Evolutionary conservation across 2,797 vertebrate genomes (phyloP), one percentile per base, ranked within the genome.

Genomic region (Trachops cirrhosus): DNA sequence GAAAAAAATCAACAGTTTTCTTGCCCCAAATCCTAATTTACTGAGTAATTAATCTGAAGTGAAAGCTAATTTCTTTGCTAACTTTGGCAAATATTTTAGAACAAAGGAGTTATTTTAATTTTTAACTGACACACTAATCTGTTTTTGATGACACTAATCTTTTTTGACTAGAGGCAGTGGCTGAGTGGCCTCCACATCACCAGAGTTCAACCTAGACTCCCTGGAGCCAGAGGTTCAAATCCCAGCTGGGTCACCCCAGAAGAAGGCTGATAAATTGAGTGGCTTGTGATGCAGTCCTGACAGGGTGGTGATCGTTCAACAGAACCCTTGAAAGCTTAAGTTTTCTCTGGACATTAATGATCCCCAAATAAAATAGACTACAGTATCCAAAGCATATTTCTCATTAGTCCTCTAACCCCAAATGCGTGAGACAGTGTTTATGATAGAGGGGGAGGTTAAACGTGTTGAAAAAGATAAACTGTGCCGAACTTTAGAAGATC

Each of bases 141-240:
- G 95, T 96, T 97, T 96, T 96, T 97, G 96, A 97, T 96, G 97
- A 96, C 97, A 95, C 97, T 97, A 98, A 98, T 98, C 97, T 97
- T 96, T 96, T 96, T 93, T 95, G 97, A 95, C 96, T 96, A 77
- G 86, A 96, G 97, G 96, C 97, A 92, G 77, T 87, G 95, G 89
- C 97, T 93, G 92, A 96, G 94, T 79, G 87, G 91, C 95, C 96
- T 94, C 89, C 86, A 87, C 96, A 95, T 97, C 94, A 90, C 95
- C 62, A 50, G 94, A 89, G 77, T 94, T 95, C 95, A 95, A 90
- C 96, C 96, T 97, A 98, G 97, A 98, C 97, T 98, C 96, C 97
- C 96, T 98, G 97, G 97, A 97, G 97, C 97, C 97, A 89, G 96
- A 97, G 94, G 97, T 97, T 98, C 97, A 98, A 97, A 92, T 96